phyloP scores from a whole-genome alignment of 2,113 vertebrate genomes.

The Sitta europaea region DNA sequence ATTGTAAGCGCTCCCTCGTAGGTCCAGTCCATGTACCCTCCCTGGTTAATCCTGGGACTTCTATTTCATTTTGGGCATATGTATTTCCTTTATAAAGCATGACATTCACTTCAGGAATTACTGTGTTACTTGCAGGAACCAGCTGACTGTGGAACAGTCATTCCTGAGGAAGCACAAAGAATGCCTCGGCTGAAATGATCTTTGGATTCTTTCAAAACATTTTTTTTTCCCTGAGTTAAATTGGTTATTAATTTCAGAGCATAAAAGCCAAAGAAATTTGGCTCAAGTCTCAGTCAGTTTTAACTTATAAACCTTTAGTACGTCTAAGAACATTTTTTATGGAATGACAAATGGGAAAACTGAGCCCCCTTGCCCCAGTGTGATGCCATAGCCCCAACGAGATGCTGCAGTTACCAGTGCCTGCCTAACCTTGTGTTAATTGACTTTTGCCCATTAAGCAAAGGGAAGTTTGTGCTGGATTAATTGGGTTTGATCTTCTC shows the following conservation, averaged over 20 bases:
- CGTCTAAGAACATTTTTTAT: neutral
- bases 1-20: neutral
- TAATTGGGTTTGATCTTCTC: neutral
- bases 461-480: neutral
- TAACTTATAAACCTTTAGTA: neutral
- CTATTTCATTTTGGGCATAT: neutral
- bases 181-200: neutral
- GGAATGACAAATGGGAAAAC: neutral
- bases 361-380: fast-evolving
- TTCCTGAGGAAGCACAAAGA: neutral
- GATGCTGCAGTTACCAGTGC: neutral
- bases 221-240: neutral
- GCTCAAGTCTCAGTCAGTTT: neutral
- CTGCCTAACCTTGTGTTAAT: neutral
- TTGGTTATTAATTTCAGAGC: neutral
- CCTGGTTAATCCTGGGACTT: neutral
- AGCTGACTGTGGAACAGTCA: neutral
- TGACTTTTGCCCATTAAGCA: neutral
- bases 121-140: neutral
- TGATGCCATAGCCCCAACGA: fast-evolving
- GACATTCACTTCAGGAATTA: neutral
- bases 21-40: neutral
- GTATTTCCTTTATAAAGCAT: constrained; percentile 13
- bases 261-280: neutral
- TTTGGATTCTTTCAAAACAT: neutral